Percentiles rank a stretch among this genome's conserved stretches.
phyloP scores from a whole-genome alignment of 2,888 invertebrate species.

The Vandiemenella viatica region DNA sequence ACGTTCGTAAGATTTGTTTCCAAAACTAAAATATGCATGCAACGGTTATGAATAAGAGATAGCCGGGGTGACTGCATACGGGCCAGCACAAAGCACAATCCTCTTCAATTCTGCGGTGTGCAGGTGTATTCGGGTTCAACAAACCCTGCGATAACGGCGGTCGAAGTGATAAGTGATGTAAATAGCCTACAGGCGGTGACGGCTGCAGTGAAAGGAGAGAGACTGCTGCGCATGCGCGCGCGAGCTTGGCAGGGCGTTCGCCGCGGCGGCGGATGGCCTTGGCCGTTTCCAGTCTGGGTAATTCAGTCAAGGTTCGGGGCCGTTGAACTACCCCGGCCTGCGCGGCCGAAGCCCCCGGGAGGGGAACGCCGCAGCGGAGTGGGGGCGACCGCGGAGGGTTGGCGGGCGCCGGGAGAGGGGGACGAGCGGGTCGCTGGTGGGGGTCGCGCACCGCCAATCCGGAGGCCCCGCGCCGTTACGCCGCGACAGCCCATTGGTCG shows the following conservation, averaged over 20 bases:
- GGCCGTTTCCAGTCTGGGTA: constrained; percentile 38
- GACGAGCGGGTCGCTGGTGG: too few species aligned
- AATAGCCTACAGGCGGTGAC: neutral
- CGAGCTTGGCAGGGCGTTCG: neutral
- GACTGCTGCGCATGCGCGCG: constrained; percentile 14
- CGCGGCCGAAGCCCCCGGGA: constrained; percentile 9
- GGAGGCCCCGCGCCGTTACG: constrained; percentile 6
- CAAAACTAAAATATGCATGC: too few species aligned
- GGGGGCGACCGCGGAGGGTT: neutral
- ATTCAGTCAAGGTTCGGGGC: constrained; percentile 76
- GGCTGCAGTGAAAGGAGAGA: constrained; percentile 7
- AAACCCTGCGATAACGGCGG: neutral
- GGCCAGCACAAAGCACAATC: too few species aligned
- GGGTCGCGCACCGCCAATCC: constrained; percentile 5
- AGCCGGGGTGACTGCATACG: too few species aligned
- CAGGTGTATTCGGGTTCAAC: neutral
- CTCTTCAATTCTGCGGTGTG: too few species aligned
- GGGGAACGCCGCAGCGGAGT: neutral
- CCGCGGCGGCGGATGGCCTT: constrained; percentile 20
- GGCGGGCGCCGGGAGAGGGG: constrained; percentile 1
- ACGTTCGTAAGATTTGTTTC: too few species aligned
- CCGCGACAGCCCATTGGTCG: constrained; percentile 9
- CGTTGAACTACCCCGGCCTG: constrained; percentile 52
- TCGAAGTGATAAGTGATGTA: neutral
- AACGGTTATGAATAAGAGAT: too few species aligned